A percentile compares a stretch with the other conserved stretches of the same genome.
phyloP scores from a whole-genome alignment of 2,113 vertebrate species.

The Misgurnus anguillicaudatus region DNA sequence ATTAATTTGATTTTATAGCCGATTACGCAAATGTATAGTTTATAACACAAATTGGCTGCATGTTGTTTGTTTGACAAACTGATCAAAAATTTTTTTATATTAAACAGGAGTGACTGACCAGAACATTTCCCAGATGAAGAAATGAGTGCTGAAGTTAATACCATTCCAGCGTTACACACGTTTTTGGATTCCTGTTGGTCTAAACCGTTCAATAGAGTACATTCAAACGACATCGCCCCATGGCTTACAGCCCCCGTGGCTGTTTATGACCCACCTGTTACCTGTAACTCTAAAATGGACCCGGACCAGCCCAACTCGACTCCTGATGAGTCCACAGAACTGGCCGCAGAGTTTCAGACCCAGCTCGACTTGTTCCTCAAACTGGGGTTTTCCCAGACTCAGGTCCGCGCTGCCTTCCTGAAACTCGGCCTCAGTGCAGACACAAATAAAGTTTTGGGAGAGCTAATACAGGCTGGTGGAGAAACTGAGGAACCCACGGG shows the following conservation, averaged over 20 bases:
- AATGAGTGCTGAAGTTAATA: slow-evolving; percentile 65
- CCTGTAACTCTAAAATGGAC: slow-evolving; percentile 54
- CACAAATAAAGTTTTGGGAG: slow-evolving; percentile 86
- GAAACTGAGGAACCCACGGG: slow-evolving; percentile 48
- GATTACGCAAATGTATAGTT: too few relatives aligned
- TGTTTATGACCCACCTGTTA: background rate
- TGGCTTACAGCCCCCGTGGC: slow-evolving; percentile 46
- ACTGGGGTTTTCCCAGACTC: slow-evolving; percentile 84
- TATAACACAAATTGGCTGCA: too few relatives aligned
- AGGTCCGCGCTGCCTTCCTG: slow-evolving; percentile 79
- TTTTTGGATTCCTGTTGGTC: slow-evolving; percentile 51
- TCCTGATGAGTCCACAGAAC: slow-evolving; percentile 40
- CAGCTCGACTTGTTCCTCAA: slow-evolving; percentile 92
- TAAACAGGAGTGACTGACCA: slow-evolving; percentile 37
- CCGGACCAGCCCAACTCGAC: background rate
- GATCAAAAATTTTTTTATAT: too few relatives aligned
- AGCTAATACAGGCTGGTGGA: slow-evolving; percentile 79
- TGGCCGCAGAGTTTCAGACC: slow-evolving; percentile 66
- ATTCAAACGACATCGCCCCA: slow-evolving; percentile 30
- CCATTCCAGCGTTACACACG: slow-evolving; percentile 42
- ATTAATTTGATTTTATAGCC: too few relatives aligned
- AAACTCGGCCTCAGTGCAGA: slow-evolving; percentile 81
- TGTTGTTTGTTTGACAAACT: too few relatives aligned
- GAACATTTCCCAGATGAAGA: slow-evolving; percentile 42
- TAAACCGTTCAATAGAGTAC: slow-evolving; percentile 12